Evolutionary conservation across 1,140 invertebrate genomes (phyloP).

Genomic region (Drosophila repleta): DNA sequence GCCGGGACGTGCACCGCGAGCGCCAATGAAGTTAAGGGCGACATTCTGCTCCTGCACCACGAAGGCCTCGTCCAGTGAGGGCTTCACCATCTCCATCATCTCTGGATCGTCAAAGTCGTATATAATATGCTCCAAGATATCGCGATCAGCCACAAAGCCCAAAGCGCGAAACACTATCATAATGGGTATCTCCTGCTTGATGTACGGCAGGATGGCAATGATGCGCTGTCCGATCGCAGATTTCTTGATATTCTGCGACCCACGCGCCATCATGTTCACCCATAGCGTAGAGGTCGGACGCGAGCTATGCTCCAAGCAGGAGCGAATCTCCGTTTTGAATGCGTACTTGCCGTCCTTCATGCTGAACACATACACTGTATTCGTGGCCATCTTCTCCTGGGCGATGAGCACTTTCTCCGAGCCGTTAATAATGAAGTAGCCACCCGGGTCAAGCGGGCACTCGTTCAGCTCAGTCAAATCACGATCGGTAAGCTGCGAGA

Average conservation of each 20-base stretch:
- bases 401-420: conserved; percentile 98
- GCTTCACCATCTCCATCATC: conserved; percentile 99
- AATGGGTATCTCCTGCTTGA: conserved; percentile 99
- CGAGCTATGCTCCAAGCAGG: conserved; percentile 96
- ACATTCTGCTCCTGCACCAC: conserved; percentile 99
- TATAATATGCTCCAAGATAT: conserved; percentile 99
- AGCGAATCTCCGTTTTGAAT: conserved; percentile 98
- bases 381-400: conserved; percentile 99
- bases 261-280: conserved; percentile 99
- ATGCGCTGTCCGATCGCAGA: conserved; percentile 99
- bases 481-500: conserved; percentile 97
- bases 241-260: conserved; percentile 97
- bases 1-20: conserved; percentile 97
- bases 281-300: conserved; percentile 98
- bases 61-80: conserved; percentile 99
- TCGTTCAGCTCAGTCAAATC: conserved; percentile 99
- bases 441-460: conserved; percentile 98
- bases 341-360: conserved; percentile 99
- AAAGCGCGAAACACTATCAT: conserved; percentile 99
- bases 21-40: conserved; percentile 98
- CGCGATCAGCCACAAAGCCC: conserved; percentile 99
- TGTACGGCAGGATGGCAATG: conserved; percentile 98
- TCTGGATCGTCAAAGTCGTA: conserved; percentile 99
- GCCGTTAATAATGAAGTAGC: conserved; percentile 98
- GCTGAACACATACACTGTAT: conserved; percentile 99